These are phyloP conservation scores for Mesochorus sp. DNA, from an alignment of 2,888 invertebrate species.

Conservation along the genomic window DNA sequence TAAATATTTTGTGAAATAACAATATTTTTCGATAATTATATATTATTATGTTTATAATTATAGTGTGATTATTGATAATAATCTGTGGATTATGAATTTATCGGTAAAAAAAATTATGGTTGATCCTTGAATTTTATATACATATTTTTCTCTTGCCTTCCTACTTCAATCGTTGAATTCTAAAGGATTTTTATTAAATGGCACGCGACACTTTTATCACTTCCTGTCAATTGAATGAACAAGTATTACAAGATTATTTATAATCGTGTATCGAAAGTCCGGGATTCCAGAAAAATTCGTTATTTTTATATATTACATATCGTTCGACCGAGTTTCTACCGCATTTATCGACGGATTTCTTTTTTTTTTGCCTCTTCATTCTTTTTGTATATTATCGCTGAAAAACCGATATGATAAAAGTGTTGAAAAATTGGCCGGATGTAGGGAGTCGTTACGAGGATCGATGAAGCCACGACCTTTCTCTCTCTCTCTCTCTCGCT, in stretches of 20 bases:
- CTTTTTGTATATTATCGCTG: constrained; percentile 2
- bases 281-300: constrained; percentile 33
- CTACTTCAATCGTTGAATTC: too few relatives aligned
- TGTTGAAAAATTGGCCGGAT: constrained; percentile 54
- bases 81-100: too few relatives aligned
- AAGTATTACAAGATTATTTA: too few relatives aligned
- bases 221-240: too few relatives aligned
- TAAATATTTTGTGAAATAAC: background rate
- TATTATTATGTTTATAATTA: too few relatives aligned
- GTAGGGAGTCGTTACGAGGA: constrained; percentile 51
- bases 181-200: too few relatives aligned
- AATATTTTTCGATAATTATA: background rate
- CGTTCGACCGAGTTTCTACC: constrained; percentile 38
- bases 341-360: constrained; percentile 26
- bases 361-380: background rate
- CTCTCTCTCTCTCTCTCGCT: constrained; percentile 14
- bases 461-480: constrained; percentile 46
- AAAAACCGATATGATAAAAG: constrained; percentile 42
- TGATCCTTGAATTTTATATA: too few relatives aligned
- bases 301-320: constrained; percentile 32
- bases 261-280: background rate
- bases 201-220: too few relatives aligned
- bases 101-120: too few relatives aligned
- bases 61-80: too few relatives aligned
- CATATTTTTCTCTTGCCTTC: too few relatives aligned